Percentiles rank a stretch among this genome's conserved stretches.
These are phyloP conservation scores for Aproaerema taeniolella DNA, from an alignment of 2,888 invertebrate genomes.

Conservation along the genomic window DNA sequence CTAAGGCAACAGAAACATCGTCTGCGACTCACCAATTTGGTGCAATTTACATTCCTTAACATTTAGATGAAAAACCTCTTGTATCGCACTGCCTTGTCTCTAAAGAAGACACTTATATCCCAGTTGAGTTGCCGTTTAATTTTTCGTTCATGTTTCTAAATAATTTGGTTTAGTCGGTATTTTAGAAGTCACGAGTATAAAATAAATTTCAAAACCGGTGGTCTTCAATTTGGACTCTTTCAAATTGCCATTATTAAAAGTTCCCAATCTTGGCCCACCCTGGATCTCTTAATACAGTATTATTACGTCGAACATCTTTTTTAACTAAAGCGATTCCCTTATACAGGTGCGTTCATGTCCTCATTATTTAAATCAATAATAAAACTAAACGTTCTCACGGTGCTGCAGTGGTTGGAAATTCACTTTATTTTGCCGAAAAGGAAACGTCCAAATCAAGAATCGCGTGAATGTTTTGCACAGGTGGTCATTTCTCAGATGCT, in stretches of 20 bases:
- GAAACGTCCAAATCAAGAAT: too few species aligned
- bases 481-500: conserved; percentile 25
- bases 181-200: conserved; percentile 35
- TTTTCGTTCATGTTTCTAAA: too few species aligned
- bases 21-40: too few species aligned
- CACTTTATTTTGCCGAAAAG: too few species aligned
- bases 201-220: conserved; percentile 30
- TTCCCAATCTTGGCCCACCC: conserved; percentile 42
- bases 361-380: conserved; percentile 6
- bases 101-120: too few species aligned
- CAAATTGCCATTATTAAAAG: conserved; percentile 53
- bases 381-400: conserved; percentile 1
- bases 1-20: too few species aligned
- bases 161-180: too few species aligned
- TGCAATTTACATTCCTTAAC: too few species aligned
- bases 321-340: background rate
- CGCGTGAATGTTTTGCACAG: background rate
- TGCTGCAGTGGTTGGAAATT: too few species aligned
- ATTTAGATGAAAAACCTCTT: background rate
- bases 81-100: too few species aligned
- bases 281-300: conserved; percentile 31
- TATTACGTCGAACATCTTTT: conserved; percentile 23
- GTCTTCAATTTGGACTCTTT: conserved; percentile 38
- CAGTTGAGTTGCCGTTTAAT: too few species aligned
- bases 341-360: conserved; percentile 6